A percentile compares a stretch with the other conserved stretches of the same genome.
Conservation (phyloP, 2,888 invertebrate species). For the Balanococcus diminutus region DNA sequence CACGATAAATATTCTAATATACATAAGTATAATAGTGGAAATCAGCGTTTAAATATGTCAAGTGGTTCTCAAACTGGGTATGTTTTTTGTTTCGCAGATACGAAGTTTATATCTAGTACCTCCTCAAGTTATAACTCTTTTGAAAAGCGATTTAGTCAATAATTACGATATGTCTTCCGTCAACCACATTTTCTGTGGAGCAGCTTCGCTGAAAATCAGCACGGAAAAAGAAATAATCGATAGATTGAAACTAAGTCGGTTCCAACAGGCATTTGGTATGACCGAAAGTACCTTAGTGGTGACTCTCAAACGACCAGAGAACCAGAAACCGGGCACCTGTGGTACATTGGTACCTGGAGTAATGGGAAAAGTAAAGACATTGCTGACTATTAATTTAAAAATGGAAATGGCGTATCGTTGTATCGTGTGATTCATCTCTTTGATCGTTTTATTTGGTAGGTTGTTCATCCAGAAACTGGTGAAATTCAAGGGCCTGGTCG, state of each 20-base stretch:
- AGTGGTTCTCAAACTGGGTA: neutral
- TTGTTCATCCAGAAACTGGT: slow-evolving; percentile 61
- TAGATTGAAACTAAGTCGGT: neutral
- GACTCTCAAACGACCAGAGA: neutral
- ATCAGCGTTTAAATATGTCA: neutral
- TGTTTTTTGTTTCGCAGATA: slow-evolving; percentile 57
- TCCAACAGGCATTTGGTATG: slow-evolving; percentile 58
- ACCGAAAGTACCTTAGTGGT: slow-evolving; percentile 56
- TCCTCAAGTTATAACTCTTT: slow-evolving; percentile 75
- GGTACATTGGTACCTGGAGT: neutral
- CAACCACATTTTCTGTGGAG: slow-evolving; percentile 62
- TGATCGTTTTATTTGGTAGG: slow-evolving; percentile 46
- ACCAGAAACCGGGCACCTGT: neutral
- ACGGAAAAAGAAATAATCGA: slow-evolving; percentile 46
- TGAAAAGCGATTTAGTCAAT: slow-evolving; percentile 64
- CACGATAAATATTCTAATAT: neutral
- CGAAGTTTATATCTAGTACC: slow-evolving; percentile 74
- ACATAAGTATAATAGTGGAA: neutral
- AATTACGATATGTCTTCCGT: slow-evolving; percentile 63
- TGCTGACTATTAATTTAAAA: too few species aligned
- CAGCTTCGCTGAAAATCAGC: slow-evolving; percentile 62
- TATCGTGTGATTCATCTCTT: too few species aligned
- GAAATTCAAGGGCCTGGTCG: slow-evolving; percentile 68
- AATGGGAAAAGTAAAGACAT: neutral
- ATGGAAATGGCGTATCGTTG: too few species aligned